Conservation (phyloP, 2,797 vertebrate genomes). For the Bradypus variegatus region DNA sequence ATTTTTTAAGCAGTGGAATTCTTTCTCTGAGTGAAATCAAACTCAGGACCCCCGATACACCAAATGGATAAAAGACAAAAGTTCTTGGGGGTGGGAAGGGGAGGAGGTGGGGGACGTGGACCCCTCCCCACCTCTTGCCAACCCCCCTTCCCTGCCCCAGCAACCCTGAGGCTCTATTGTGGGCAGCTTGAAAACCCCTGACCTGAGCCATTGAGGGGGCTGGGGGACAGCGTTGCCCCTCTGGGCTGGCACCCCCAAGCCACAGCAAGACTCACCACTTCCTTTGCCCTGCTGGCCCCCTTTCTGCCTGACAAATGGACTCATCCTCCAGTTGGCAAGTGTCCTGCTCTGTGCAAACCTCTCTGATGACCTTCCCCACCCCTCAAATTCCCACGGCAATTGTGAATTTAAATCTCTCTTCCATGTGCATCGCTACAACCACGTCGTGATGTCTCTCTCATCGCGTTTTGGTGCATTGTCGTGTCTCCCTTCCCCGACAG, state of each 20-base stretch:
- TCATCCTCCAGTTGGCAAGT: neutral
- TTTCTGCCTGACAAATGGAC: neutral
- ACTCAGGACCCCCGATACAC: neutral
- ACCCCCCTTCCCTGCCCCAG: accelerated
- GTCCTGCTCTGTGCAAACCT: neutral
- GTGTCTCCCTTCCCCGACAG: neutral
- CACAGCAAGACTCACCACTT: neutral
- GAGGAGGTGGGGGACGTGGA: neutral
- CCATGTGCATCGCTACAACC: neutral
- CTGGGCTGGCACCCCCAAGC: neutral
- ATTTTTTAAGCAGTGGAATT: neutral
- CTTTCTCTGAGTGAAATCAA: neutral
- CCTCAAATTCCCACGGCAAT: neutral
- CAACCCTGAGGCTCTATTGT: too few relatives aligned
- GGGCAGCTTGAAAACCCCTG: neutral
- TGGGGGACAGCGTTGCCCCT: neutral
- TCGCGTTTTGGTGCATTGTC: neutral
- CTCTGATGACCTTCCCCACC: accelerated
- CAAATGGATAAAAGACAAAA: neutral
- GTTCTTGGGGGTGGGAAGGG: neutral
- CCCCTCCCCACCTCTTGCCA: too few relatives aligned
- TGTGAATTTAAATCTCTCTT: neutral
- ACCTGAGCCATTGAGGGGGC: neutral
- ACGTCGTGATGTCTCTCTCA: neutral
- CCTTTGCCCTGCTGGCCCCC: neutral